A percentile compares a stretch with the other conserved stretches of the same genome.
These are phyloP conservation scores for Ifrita kowaldi DNA, from an alignment of 2,113 vertebrate species.

Conservation along the genomic window DNA sequence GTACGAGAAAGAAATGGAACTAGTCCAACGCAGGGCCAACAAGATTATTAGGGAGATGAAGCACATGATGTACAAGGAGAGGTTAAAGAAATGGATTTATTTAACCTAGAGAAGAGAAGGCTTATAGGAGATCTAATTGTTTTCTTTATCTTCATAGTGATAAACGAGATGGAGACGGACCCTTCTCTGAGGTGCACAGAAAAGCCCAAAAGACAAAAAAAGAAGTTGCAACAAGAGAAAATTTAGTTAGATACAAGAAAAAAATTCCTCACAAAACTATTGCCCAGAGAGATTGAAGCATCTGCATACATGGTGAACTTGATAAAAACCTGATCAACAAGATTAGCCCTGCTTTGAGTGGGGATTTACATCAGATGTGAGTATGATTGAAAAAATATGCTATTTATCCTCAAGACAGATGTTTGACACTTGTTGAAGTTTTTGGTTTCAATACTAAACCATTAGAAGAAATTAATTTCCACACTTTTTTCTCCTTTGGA, in stretches of 20 bases:
- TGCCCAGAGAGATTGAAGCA: background rate
- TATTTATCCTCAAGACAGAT: background rate
- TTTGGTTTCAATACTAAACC: background rate
- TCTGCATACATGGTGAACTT: background rate
- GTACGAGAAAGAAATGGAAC: background rate
- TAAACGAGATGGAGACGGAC: background rate
- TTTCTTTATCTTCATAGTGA: background rate
- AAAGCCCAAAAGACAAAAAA: background rate
- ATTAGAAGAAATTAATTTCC: background rate
- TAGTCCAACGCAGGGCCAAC: background rate
- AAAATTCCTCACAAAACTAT: background rate
- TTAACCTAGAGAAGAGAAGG: background rate
- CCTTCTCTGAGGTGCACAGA: background rate
- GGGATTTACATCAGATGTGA: background rate
- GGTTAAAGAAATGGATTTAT: background rate
- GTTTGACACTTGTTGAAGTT: background rate
- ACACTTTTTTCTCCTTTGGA: background rate
- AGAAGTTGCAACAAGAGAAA: background rate
- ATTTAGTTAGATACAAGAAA: background rate
- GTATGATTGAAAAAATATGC: background rate
- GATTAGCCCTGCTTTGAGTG: background rate
- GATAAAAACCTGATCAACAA: background rate
- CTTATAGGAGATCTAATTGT: background rate
- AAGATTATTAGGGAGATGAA: background rate
- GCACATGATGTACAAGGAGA: background rate